Evolutionary conservation across 1,140 invertebrate genomes (phyloP), one percentile per base, ranked within the genome.

Genomic region (Drosophila ambigua): DNA sequence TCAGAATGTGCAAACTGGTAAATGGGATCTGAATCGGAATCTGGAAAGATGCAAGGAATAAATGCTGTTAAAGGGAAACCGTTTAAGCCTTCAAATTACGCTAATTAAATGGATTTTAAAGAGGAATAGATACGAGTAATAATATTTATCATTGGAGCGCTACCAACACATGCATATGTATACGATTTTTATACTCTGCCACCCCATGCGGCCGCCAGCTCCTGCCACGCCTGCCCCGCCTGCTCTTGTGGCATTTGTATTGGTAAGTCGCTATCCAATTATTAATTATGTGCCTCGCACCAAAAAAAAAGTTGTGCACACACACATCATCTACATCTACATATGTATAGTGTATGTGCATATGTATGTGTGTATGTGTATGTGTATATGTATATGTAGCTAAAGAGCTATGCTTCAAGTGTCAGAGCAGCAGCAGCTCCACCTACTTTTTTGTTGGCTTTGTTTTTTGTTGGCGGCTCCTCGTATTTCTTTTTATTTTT

Each of bases 401-500:
- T 72, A 82, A 84, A 79, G 63, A 79, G 81, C 35, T 76, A 75
- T 72, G 80, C 62, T 65, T 52, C 62, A 69, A 80, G 68, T 80
- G 73, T 83, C 80, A 71, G 66, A 67, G 65, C 54, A 54, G 23
- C 20, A 20, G 35, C 54, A 71, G 81, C 81, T 87, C 81, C 82
- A 87, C 78, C 82, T 78, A 72, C 74, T 72, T 80, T 73, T 73
- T 72, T 66, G 58, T 39, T 49, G 49, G 23, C 44, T 50, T 48
- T 58, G 41, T 65, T 66, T 65, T 60, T 76, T 60, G 41, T 26
- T 41, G 59, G 61, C 16, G 54, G 39, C 15, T 20, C 20, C 13
- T 61, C 55, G 53, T 48, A 41, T 44, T 52, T 65, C 60, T 57
- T 43, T 58, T 54, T 55, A 51, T 75, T 58, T 63, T 87, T 87